Evolutionary conservation across 2,113 vertebrate species (phyloP).

Genomic region (Corythaeola cristata): DNA sequence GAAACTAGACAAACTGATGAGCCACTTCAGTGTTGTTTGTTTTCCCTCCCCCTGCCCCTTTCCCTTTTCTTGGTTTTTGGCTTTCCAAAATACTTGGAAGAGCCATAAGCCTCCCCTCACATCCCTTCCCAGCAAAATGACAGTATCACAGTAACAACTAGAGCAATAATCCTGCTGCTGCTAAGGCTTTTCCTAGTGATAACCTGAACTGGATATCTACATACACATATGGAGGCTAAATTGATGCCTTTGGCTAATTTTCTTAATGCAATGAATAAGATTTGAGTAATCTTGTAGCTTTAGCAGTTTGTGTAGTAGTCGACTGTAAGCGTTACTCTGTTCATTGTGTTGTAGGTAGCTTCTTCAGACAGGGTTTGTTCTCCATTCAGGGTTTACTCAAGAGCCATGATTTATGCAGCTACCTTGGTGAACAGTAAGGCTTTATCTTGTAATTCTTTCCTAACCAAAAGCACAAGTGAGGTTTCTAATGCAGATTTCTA

Average conservation of each 20-base stretch:
- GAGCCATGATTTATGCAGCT: neutral
- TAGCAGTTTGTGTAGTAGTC: neutral
- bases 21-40: neutral
- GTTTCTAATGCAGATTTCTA: neutral
- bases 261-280: neutral
- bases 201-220: neutral
- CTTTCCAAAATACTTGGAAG: neutral
- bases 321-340: neutral
- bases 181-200: neutral
- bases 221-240: neutral
- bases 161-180: neutral
- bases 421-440: neutral
- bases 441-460: neutral
- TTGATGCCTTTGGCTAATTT: neutral
- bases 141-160: neutral
- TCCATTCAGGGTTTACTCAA: neutral
- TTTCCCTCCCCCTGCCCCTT: fast-evolving
- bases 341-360: neutral
- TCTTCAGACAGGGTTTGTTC: neutral
- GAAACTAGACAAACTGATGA: neutral
- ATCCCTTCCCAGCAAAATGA: neutral
- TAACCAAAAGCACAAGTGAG: neutral
- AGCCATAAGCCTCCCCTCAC: neutral
- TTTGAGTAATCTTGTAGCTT: neutral
- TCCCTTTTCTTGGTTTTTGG: neutral